Evolutionary conservation across 2,797 vertebrate species (phyloP), one percentile per base, ranked within the genome.

Genomic region (Dipus sagitta): DNA sequence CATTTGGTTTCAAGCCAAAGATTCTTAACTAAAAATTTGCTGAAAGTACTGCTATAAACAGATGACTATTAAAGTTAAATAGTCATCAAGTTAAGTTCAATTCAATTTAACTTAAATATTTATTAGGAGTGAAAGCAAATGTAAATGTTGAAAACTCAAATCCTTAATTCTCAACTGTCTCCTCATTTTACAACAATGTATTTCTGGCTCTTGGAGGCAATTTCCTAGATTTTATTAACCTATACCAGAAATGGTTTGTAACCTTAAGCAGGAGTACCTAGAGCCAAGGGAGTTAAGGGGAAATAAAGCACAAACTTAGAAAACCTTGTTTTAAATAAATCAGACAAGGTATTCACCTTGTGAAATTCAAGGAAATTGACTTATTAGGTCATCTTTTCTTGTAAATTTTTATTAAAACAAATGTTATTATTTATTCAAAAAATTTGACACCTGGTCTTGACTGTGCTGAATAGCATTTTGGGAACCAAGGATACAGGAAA

Each of bases 91-190:
- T 98, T 97, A 97, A 97, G 94, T 97, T 98, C 96, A 98, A 98
- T 96, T 98, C 96, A 97, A 96, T 97, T 97, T 97, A 96, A 96
- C 91, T 97, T 97, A 96, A 98, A 97, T 98, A 97, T 98, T 98
- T 97, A 96, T 96, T 97, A 97, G 96, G 94, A 98, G 92, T 94
- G 96, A 97, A 97, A 96, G 93, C 94, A 97, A 97, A 95, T 70
- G 84, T 84, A 97, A 97, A 97, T 54, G 88, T 88, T 96, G 86
- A 95, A 96, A 97, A 97, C 78, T 94, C 97, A 97, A 94, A 96
- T 95, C 96, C 97, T 97, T 97, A 86, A 83, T 96, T 97, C 96
- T 98, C 97, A 96, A 96, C 97, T 96, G 92, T 96, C 88, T 90
- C 68, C 88, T 97, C 87, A 77, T 95, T 98, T 97, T 94, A 96